These are phyloP conservation scores for Xenopus tropicalis DNA, from an alignment of 2,113 vertebrate genomes.

Conservation along the genomic window UCB_Xtro_10.0 CM004445.2:145840501-145841000, in stretches of 20 bases:
- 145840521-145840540: slow-evolving; percentile 35
- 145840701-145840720: slow-evolving; percentile 45
- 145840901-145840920: slow-evolving; percentile 32
- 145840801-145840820: slow-evolving; percentile 31
- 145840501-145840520: slow-evolving; percentile 25
- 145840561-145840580: background rate
- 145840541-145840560: slow-evolving; percentile 32
- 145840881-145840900: slow-evolving; percentile 12
- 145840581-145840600: slow-evolving; percentile 25
- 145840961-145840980: no score
- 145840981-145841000: no score
- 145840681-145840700: slow-evolving; percentile 21
- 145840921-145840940: background rate
- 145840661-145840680: slow-evolving; percentile 46
- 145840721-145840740: slow-evolving; percentile 47
- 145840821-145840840: slow-evolving; percentile 47
- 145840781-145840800: slow-evolving; percentile 1
- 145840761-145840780: slow-evolving; percentile 39
- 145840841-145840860: slow-evolving; percentile 40
- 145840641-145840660: slow-evolving; percentile 35
- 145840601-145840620: slow-evolving; percentile 41
- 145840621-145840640: slow-evolving; percentile 28
- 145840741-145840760: slow-evolving; percentile 43
- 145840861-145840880: slow-evolving; percentile 45
- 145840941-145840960: no score